Percentiles rank a stretch among this genome's conserved stretches.
These are phyloP conservation scores for Ophion ventricosus DNA, from an alignment of 2,888 invertebrate genomes.

Conservation along the genomic window DNA sequence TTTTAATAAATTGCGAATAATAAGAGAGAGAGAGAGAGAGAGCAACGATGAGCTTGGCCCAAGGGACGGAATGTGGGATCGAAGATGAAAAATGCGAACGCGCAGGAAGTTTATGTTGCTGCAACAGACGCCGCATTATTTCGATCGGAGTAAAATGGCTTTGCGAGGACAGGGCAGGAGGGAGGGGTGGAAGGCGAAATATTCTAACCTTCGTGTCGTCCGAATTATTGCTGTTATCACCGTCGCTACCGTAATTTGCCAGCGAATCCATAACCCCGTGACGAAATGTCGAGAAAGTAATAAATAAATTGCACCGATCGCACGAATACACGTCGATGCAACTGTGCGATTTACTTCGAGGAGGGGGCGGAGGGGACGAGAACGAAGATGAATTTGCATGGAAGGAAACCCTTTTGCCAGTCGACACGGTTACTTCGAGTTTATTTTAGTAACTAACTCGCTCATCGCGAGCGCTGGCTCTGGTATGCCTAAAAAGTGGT, in stretches of 20 bases:
- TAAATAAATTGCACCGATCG: background rate
- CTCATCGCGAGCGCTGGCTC: background rate
- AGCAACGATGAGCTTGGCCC: background rate
- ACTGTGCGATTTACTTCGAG: slow-evolving; percentile 1
- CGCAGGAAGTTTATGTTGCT: background rate
- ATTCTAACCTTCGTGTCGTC: slow-evolving; percentile 78
- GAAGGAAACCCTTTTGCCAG: background rate
- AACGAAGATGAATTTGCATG: background rate
- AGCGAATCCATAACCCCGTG: slow-evolving; percentile 88
- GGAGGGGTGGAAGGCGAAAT: background rate
- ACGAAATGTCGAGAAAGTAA: background rate
- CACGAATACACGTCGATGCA: background rate
- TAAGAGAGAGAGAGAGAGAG: background rate
- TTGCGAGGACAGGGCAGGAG: background rate
- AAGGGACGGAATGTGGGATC: background rate
- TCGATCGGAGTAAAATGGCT: slow-evolving; percentile 20
- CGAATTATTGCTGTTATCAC: slow-evolving; percentile 85
- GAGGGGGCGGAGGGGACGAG: too few relatives aligned
- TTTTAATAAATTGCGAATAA: background rate
- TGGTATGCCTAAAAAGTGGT: background rate
- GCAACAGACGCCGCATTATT: slow-evolving; percentile 38
- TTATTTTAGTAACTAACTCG: background rate
- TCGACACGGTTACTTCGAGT: background rate
- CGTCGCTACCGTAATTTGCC: slow-evolving; percentile 91
- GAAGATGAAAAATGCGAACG: background rate